phyloP scores from a whole-genome alignment of 2,888 invertebrate genomes.

The Phragmatobia fuliginosa region DNA sequence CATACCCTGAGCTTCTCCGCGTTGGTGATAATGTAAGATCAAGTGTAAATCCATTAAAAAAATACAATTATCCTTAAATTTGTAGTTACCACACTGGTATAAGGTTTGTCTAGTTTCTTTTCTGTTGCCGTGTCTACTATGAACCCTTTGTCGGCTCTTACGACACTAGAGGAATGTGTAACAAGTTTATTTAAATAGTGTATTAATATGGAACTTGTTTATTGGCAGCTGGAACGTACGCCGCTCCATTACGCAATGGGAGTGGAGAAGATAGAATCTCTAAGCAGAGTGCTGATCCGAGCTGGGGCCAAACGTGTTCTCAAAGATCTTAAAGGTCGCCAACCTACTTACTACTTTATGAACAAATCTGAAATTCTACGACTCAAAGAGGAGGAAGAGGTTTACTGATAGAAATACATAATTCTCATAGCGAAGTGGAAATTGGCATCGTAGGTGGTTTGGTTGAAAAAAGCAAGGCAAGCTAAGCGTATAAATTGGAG shows the following conservation, averaged over 20 bases:
- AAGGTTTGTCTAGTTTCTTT: too few relatives aligned
- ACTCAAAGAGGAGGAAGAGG: constrained; percentile 94
- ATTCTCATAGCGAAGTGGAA: too few relatives aligned
- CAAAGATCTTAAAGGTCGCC: constrained; percentile 95
- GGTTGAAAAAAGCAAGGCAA: constrained; percentile 50
- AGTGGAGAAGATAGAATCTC: constrained; percentile 92
- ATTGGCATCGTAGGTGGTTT: constrained; percentile 51
- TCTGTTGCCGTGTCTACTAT: too few relatives aligned
- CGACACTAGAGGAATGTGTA: neutral
- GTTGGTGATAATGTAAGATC: constrained; percentile 94
- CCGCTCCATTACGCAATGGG: constrained; percentile 97
- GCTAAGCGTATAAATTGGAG: constrained; percentile 33
- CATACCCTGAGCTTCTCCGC: constrained; percentile 90
- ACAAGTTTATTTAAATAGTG: neutral
- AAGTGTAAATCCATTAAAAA: neutral
- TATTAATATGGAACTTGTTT: constrained; percentile 7
- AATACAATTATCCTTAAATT: neutral
- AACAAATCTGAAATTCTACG: constrained; percentile 95
- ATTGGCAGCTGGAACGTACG: constrained; percentile 92
- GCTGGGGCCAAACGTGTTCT: constrained; percentile 93
- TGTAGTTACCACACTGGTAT: too few relatives aligned
- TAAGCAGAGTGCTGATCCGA: constrained; percentile 93
- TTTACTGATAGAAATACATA: constrained; percentile 73
- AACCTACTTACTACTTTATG: constrained; percentile 97
- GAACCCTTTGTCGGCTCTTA: too few relatives aligned